Base-by-base conservation (phyloP, 2,888 invertebrate species). In the Caenorhabditis afra region DNA sequence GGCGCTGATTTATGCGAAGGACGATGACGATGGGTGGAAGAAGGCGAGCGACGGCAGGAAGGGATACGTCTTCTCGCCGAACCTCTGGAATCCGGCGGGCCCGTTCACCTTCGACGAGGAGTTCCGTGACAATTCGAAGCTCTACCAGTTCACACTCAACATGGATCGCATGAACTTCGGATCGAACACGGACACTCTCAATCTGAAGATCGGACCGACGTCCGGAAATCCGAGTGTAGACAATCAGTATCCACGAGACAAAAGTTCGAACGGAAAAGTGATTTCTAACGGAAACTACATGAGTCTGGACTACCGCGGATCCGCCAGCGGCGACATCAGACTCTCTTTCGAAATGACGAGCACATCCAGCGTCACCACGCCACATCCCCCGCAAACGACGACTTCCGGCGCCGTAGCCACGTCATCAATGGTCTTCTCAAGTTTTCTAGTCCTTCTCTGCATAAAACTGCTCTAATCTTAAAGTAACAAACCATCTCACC, bases 11-110 rank as follows among this genome's bases (percentile, higher is more conserved):
- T 45, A 41, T 10, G 47, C 61, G 10, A 8, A 18, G 8, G 50
- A 62, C 18, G 44, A 44, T 50, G 41, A 35, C 16, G 22, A 50
- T 16, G 16, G 5, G 11, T 73, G 64, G 64, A 64, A 44, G 14
- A 41, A 47, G n/a, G 14, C 58, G 14, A 49, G 14, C 18, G 52
- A 52, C 39, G 73, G 73, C 0, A 49, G 73, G 2, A 64, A 58
- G 12, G 73, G 73, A 29, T 64, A 39, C 64, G 58, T 73, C 35
- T 73, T 73, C 44, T 57, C 73, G 2, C 64, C 73, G 50, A 57
- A 18, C 16, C 45, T 73, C 5, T 73, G 73, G 73, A 39, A 58
- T n/a, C 45, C 62, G 1, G 10, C 64, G 4, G n/a, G 11, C 3
- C n/a, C 35, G n/a, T 45, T 52, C 23, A 20, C 18, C 3, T 64